phyloP scores from a whole-genome alignment of 2,797 vertebrate genomes.

The Hipposideros larvatus region DNA sequence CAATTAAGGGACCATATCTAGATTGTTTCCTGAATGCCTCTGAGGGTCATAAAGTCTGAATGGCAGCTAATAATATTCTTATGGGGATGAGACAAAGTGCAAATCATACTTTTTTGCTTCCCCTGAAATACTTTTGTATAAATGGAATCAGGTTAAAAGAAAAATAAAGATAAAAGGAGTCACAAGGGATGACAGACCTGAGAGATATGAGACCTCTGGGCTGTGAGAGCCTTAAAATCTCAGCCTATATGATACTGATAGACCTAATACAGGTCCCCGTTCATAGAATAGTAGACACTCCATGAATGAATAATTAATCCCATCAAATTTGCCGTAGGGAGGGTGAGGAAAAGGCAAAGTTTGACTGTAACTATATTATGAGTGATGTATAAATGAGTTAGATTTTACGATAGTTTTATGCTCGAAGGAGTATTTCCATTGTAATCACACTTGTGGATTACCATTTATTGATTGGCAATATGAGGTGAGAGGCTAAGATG shows the following conservation, averaged over 20 bases:
- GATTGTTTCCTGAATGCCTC: neutral
- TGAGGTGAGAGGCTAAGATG: neutral
- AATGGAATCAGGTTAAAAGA: neutral
- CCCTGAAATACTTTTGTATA: neutral
- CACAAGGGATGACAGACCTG: neutral
- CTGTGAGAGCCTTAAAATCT: neutral
- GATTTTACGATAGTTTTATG: neutral
- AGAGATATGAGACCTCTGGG: neutral
- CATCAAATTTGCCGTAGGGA: neutral
- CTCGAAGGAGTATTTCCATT: neutral
- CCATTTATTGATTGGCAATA: neutral
- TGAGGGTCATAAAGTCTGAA: slow-evolving; percentile 11
- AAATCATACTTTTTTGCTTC: neutral
- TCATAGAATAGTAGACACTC: neutral
- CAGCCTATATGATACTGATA: neutral
- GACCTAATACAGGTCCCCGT: neutral
- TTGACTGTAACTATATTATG: neutral
- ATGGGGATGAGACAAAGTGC: neutral
- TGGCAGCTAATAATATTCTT: neutral
- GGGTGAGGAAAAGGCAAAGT: neutral
- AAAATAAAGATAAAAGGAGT: neutral
- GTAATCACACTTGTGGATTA: neutral
- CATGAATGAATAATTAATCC: neutral
- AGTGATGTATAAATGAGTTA: neutral
- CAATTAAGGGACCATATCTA: neutral